Conservation (phyloP, 2,113 vertebrate species). For the Steatornis caripensis region DNA sequence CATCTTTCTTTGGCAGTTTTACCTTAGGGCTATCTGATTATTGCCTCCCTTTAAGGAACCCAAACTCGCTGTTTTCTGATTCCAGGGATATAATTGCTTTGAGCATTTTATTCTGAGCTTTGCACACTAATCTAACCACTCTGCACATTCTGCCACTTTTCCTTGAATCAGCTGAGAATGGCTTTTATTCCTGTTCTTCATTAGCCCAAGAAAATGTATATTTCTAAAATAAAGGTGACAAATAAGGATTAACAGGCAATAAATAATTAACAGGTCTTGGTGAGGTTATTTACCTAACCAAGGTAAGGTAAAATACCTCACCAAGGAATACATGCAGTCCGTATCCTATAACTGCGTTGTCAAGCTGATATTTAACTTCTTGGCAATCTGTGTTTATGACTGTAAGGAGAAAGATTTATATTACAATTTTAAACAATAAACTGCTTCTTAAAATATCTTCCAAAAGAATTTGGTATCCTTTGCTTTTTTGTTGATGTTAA, state of each 20-base stretch:
- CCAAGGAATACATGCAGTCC: not conserved
- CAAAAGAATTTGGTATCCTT: not conserved
- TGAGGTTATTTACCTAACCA: not conserved
- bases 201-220: not conserved
- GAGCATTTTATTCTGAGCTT: not conserved
- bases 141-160: not conserved
- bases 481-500: not conserved
- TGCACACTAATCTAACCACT: not conserved
- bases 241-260: not conserved
- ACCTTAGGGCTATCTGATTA: not conserved
- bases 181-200: not conserved
- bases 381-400: not conserved
- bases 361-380: not conserved
- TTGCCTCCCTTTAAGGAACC: not conserved
- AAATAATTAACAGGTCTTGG: not conserved
- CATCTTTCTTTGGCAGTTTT: not conserved
- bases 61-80: not conserved
- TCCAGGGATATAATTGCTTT: not conserved
- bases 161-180: not conserved
- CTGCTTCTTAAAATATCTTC: not conserved
- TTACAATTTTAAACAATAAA: not conserved
- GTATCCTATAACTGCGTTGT: not conserved
- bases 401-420: not conserved
- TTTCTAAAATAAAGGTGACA: not conserved
- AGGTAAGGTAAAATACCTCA: not conserved